phyloP scores from a whole-genome alignment of 2,888 invertebrate genomes.

The Autographa pulchrina region DNA sequence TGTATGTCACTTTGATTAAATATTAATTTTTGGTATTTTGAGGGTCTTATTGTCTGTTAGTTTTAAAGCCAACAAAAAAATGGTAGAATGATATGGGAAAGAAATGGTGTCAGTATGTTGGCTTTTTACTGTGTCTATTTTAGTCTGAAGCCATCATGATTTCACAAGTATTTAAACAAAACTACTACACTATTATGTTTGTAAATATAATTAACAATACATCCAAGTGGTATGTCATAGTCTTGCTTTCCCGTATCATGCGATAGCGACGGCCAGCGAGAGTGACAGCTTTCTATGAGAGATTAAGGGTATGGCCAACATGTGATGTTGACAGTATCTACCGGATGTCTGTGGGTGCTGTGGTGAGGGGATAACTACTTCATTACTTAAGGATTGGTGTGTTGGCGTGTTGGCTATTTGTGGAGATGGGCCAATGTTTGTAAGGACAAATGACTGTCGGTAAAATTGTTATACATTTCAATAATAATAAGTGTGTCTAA shows the following conservation, averaged over 20 bases:
- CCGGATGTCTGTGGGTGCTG: constrained; percentile 6
- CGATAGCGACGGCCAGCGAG: constrained; percentile 47
- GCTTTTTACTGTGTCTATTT: too few species aligned
- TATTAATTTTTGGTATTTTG: too few species aligned
- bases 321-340: constrained; percentile 16
- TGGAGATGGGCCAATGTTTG: neutral
- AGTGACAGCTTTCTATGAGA: constrained; percentile 53
- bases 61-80: too few species aligned
- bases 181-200: too few species aligned
- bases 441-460: neutral
- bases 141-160: too few species aligned
- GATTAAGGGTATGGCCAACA: constrained; percentile 50
- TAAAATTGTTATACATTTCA: too few species aligned
- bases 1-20: too few species aligned
- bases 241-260: constrained; percentile 43
- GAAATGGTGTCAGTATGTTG: too few species aligned
- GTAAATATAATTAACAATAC: constrained; percentile 18
- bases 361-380: neutral
- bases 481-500: too few species aligned
- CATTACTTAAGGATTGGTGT: neutral
- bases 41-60: too few species aligned
- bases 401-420: constrained; percentile 1
- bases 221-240: constrained; percentile 24
- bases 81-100: too few species aligned
- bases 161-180: too few species aligned